These are phyloP conservation scores for Ecliptopera silaceata DNA, from an alignment of 2,888 invertebrate species.

Conservation along the genomic window DNA sequence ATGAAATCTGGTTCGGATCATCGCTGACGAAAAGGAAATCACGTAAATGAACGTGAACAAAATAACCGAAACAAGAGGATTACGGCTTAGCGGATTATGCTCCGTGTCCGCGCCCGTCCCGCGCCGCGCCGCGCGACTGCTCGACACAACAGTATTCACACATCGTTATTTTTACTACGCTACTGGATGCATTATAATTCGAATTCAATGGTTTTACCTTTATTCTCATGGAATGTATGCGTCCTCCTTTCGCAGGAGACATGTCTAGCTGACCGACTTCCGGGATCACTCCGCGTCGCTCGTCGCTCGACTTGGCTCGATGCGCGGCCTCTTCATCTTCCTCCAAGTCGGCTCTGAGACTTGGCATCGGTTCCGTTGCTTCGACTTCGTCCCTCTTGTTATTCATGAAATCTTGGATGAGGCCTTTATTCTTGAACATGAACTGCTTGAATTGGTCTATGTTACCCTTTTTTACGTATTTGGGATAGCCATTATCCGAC, in stretches of 20 bases:
- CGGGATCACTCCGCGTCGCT: conserved; percentile 22
- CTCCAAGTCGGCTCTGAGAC: not conserved
- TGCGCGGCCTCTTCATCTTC: not conserved
- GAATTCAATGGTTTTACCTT: conserved; percentile 42
- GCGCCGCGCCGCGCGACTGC: not conserved
- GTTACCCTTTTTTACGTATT: conserved; percentile 20
- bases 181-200: not conserved
- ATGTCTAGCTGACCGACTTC: conserved; percentile 52
- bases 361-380: conserved; percentile 6
- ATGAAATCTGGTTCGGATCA: not conserved
- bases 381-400: not conserved
- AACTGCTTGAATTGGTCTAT: conserved; percentile 38
- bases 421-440: conserved; percentile 38
- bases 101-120: not conserved
- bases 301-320: not conserved
- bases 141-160: not conserved
- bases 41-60: conserved; percentile 7
- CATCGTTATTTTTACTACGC: not conserved
- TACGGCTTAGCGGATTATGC: conserved; percentile 8
- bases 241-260: conserved; percentile 56
- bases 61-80: conserved; percentile 17
- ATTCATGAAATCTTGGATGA: conserved; percentile 37
- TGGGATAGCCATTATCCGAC: not conserved
- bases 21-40: conserved; percentile 1
- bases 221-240: conserved; percentile 42